A percentile compares a stretch with the other conserved stretches of the same genome.
Conservation (phyloP, 2,113 vertebrate genomes). For the Heterotilapia buettikoferi region DNA sequence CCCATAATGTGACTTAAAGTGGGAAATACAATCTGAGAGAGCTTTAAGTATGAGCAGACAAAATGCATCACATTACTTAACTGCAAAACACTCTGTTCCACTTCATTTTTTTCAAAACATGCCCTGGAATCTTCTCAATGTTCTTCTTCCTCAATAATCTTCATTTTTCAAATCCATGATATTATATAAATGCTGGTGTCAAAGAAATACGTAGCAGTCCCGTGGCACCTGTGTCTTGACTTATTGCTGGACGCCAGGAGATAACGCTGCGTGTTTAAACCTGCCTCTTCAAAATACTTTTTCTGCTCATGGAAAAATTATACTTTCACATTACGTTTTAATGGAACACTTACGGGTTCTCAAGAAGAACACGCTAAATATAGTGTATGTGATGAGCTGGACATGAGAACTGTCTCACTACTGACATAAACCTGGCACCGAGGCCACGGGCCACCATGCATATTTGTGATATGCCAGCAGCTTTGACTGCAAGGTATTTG, state of each 20-base stretch:
- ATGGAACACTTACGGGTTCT: accelerated
- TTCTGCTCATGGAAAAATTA: not conserved
- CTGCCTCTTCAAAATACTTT: not conserved
- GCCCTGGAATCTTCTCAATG: not conserved
- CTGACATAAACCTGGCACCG: accelerated
- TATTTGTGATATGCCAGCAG: not conserved
- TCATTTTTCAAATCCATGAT: not conserved
- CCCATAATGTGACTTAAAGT: not conserved
- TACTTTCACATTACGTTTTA: not conserved
- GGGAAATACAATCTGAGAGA: not conserved
- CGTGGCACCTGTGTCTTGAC: not conserved
- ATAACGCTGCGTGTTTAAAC: not conserved
- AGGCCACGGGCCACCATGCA: not conserved
- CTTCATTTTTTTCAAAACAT: not conserved
- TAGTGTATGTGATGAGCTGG: not conserved
- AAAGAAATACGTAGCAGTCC: not conserved
- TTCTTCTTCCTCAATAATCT: not conserved
- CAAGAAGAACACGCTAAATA: accelerated
- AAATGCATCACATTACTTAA: not conserved
- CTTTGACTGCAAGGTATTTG: not conserved
- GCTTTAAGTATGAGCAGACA: not conserved
- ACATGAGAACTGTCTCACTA: not conserved
- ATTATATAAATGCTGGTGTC: not conserved
- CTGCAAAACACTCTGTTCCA: not conserved
- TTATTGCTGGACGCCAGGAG: not conserved